Base-by-base conservation (phyloP, 2,797 vertebrate genomes). In the Tamandua tetradactyla region DNA sequence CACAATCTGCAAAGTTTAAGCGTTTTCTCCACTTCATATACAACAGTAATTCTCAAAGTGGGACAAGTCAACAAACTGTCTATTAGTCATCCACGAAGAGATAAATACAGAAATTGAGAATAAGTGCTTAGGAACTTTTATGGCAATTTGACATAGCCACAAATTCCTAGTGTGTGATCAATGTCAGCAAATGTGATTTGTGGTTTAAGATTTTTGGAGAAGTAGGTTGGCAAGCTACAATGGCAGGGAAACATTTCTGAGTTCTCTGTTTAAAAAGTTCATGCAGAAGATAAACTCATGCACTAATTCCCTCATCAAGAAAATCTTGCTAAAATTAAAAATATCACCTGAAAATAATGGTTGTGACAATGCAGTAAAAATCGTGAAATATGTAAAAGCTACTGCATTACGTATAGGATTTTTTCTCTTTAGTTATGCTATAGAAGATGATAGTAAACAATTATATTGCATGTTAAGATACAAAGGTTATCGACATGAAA, bases 1-100 rank as follows among this genome's bases (percentile, higher is more conserved):
- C 37, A 20, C 87, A 59, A 81, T 88, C 82, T 68, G 40, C 25
- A 94, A 85, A 88, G 22, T n/a, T n/a, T 37, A 93, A 18, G n/a
- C 14, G 32, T 68, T 68, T 72, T 82, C 42, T 55, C 15, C 22
- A 72, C 5, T 93, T 80, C 32, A 30, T 62, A 20, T 3, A 81
- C 27, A 80, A 61, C 2, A 42, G 32, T 72, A 25, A 4, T 81
- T 91, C 74, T 87, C 61, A 76, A 79, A 91, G 47, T 68, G 7
- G 22, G 35, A 68, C 9, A 25, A 47, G 40, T 76, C 2, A 15
- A 71, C 42, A 87, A 66, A 87, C 42, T 85, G 5, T 71, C 57
- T 80, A 74, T 55, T 86, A 40, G 35, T 55, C 78, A 83, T 6
- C 5, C 44, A 27, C n/a, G 75, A 89, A 74, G 11, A 82, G 8